These are phyloP conservation scores for Berghia stephanieae DNA, from an alignment of 1,140 invertebrate genomes.

Conservation along the genomic window DNA sequence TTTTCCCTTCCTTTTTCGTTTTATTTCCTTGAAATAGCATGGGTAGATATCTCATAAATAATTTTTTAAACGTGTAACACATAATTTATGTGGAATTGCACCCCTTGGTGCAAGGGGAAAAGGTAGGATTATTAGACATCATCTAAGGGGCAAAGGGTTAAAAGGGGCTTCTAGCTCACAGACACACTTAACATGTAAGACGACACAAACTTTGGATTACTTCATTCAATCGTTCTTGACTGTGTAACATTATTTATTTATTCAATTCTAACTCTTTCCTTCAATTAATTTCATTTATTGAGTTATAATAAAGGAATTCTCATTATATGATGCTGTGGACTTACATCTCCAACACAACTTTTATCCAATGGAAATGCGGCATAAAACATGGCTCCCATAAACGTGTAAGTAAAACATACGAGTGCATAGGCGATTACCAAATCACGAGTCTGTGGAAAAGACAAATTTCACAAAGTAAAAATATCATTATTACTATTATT, in stretches of 20 bases:
- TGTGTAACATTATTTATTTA: constrained; percentile 81
- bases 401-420: constrained; percentile 83
- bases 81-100: no score
- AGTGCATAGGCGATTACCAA: constrained; percentile 84
- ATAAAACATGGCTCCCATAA: constrained; percentile 85
- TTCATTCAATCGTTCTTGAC: neutral
- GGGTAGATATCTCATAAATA: no score
- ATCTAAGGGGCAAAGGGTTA: no score
- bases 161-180: no score
- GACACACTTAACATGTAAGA: no score
- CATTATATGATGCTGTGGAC: constrained; percentile 69
- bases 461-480: constrained; percentile 2
- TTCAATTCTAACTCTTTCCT: constrained; percentile 85
- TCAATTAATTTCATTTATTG: no score
- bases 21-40: no score
- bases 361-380: constrained; percentile 85
- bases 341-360: constrained; percentile 90
- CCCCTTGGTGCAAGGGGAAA: no score
- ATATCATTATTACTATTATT: neutral
- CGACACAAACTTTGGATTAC: no score
- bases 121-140: no score
- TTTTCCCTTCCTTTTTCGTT: no score
- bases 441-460: constrained; percentile 79
- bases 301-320: constrained; percentile 5
- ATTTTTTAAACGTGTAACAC: no score